Conservation (phyloP, 2,888 invertebrate genomes). For the Orthosia gracilis region DNA sequence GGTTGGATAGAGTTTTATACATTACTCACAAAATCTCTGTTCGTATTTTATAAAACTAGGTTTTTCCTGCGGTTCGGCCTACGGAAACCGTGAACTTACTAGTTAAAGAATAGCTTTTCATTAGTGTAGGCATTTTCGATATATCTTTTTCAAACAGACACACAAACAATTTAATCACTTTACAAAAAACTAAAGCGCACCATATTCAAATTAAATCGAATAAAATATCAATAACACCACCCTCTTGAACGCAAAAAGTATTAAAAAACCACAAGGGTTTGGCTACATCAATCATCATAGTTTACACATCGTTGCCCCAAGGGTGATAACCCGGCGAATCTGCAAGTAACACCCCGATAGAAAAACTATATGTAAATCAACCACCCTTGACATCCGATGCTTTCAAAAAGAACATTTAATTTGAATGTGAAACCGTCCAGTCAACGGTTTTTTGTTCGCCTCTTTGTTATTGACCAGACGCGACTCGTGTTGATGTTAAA, state of each 20-base stretch:
- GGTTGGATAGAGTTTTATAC: too few relatives aligned
- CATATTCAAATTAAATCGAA: constrained; percentile 23
- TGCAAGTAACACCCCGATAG: constrained; percentile 38
- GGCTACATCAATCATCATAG: constrained; percentile 54
- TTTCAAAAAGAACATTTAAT: constrained; percentile 52
- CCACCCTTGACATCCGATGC: constrained; percentile 34
- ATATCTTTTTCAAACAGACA: too few relatives aligned
- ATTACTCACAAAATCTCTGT: too few relatives aligned
- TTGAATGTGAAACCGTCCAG: constrained; percentile 53
- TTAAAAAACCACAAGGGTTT: constrained; percentile 47
- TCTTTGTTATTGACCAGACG: constrained; percentile 45
- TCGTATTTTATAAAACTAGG: too few relatives aligned
- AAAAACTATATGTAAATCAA: constrained; percentile 52
- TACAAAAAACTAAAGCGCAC: neutral
- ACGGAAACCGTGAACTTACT: too few relatives aligned
- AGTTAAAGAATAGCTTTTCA: too few relatives aligned
- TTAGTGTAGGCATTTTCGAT: too few relatives aligned
- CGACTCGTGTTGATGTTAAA: constrained; percentile 28
- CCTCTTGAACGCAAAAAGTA: constrained; percentile 50
- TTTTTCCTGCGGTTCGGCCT: too few relatives aligned
- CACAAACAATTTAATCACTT: too few relatives aligned
- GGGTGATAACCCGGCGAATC: constrained; percentile 48
- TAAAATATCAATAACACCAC: constrained; percentile 33
- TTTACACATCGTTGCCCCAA: constrained; percentile 39
- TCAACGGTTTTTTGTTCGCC: constrained; percentile 46